phyloP scores from a whole-genome alignment of 2,797 vertebrate species.

The Cossypha caffra region DNA sequence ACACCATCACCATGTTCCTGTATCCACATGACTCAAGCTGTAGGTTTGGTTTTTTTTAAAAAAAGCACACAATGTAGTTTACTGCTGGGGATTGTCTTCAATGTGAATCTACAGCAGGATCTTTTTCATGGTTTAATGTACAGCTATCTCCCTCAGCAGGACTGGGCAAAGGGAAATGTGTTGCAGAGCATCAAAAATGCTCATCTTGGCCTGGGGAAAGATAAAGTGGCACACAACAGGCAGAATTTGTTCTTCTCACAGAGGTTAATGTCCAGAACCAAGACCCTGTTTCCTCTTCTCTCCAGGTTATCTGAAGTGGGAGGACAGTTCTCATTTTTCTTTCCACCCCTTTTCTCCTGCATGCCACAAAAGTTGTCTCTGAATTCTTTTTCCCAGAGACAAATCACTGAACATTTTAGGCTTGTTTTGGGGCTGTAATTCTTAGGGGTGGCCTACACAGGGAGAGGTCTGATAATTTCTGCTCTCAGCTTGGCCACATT shows the following conservation, averaged over 20 bases:
- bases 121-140: not conserved
- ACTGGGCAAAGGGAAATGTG: not conserved
- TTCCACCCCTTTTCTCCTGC: not conserved
- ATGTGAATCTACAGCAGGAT: not conserved
- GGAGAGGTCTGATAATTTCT: not conserved
- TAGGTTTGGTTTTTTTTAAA: not conserved
- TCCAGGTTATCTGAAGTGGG: not conserved
- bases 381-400: not conserved
- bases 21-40: not conserved
- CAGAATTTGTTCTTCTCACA: not conserved
- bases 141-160: not conserved
- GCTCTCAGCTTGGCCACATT: not conserved
- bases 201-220: not conserved
- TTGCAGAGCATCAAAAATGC: not conserved
- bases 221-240: not conserved
- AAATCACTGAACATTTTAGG: not conserved
- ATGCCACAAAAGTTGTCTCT: not conserved
- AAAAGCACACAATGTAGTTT: not conserved
- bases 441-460: not conserved
- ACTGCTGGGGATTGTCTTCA: not conserved
- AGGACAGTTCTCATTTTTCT: not conserved
- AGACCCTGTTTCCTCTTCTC: not conserved
- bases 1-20: not conserved
- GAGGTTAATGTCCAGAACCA: not conserved
- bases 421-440: not conserved